phyloP scores from a whole-genome alignment of 2,888 invertebrate genomes.

The Eupithecia exiguata region DNA sequence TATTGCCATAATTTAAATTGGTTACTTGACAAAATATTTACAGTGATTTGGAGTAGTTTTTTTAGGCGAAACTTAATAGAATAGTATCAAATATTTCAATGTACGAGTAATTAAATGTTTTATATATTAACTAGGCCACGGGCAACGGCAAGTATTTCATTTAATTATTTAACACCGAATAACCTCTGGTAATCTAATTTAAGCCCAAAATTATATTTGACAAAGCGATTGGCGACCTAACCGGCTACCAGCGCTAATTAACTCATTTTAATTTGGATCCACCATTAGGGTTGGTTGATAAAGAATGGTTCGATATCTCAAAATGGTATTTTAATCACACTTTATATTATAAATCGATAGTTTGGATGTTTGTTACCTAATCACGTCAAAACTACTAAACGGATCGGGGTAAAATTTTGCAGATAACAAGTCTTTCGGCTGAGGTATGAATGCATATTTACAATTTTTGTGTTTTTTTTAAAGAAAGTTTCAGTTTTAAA shows the following conservation, averaged over 20 bases:
- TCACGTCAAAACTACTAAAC: no score
- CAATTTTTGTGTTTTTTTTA: not conserved
- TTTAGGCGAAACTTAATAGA: not conserved
- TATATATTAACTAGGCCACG: not conserved
- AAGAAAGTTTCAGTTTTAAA: not conserved
- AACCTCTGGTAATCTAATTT: constrained; percentile 27
- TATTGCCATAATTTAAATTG: no score
- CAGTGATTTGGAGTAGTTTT: not conserved
- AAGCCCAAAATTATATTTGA: constrained; percentile 33
- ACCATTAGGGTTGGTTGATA: constrained; percentile 31
- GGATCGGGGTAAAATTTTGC: no score
- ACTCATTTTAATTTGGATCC: constrained; percentile 47
- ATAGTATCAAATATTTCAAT: no score
- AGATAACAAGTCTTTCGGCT: not conserved
- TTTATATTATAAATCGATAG: no score
- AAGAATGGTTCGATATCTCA: not conserved
- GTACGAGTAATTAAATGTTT: no score
- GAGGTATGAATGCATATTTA: not conserved
- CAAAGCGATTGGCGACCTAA: constrained; percentile 32
- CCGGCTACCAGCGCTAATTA: constrained; percentile 47
- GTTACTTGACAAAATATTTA: no score
- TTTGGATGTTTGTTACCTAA: no score
- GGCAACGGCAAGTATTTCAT: not conserved
- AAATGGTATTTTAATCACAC: not conserved
- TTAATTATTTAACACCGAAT: constrained; percentile 6